Conservation (phyloP, 2,888 invertebrate genomes). For the Campopleginae sp. region DNA sequence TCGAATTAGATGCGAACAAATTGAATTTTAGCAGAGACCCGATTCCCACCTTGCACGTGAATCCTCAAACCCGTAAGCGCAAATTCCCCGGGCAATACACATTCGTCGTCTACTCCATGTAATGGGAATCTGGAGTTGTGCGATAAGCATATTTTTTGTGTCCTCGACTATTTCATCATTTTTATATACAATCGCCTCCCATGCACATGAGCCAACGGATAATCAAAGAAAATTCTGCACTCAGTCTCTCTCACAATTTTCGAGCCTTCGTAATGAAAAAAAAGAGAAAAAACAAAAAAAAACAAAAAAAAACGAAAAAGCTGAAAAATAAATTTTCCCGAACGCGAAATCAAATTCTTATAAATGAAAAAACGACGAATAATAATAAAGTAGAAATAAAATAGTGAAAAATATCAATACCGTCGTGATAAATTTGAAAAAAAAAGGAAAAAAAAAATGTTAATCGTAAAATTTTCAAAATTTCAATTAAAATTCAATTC, state of each 20-base stretch:
- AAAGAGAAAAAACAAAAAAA: too few relatives aligned
- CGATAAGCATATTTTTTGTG: slow-evolving; percentile 17
- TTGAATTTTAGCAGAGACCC: slow-evolving; percentile 14
- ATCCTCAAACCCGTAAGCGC: background rate
- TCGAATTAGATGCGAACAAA: background rate
- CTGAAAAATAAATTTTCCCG: too few relatives aligned
- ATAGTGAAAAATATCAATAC: too few relatives aligned
- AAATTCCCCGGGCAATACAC: slow-evolving; percentile 19
- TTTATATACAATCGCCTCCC: slow-evolving; percentile 6
- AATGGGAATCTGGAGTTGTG: slow-evolving; percentile 6
- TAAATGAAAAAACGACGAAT: too few relatives aligned
- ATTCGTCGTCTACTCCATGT: background rate
- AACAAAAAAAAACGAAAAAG: background rate
- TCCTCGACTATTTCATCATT: background rate
- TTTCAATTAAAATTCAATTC: too few relatives aligned
- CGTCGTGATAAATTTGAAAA: too few relatives aligned
- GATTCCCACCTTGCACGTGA: slow-evolving; percentile 17
- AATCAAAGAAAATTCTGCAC: background rate
- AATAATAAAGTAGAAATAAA: too few relatives aligned
- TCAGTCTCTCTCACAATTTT: background rate
- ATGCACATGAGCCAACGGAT: background rate
- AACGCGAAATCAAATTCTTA: too few relatives aligned
- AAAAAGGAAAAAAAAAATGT: too few relatives aligned
- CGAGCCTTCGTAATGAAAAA: background rate
- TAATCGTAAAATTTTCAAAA: too few relatives aligned